phyloP scores from a whole-genome alignment of 2,888 invertebrate species.

The Leptarthrus brevirostris region DNA sequence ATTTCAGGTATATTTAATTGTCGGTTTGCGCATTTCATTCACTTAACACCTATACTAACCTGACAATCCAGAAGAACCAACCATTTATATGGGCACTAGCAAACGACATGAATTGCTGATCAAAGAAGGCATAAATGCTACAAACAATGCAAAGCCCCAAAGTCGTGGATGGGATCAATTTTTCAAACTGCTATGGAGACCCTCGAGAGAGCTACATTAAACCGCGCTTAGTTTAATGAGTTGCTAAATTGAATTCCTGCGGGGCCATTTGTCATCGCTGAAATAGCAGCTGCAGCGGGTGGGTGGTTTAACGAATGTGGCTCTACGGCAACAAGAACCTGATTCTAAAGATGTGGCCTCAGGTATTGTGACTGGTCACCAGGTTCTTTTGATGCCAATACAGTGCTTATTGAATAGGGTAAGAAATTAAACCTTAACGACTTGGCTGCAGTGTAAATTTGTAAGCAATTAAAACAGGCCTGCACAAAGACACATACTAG shows the following conservation, averaged over 20 bases:
- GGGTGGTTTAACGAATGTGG: slow-evolving; percentile 17
- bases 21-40: background rate
- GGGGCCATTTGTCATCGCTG: slow-evolving; percentile 49
- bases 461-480: background rate
- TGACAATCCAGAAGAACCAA: background rate
- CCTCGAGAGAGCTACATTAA: slow-evolving; percentile 34
- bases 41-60: slow-evolving; percentile 5
- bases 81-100: background rate
- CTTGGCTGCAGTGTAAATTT: background rate
- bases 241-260: slow-evolving; percentile 51
- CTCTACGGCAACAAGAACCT: background rate
- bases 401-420: background rate
- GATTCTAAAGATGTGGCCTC: background rate
- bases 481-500: too few species aligned
- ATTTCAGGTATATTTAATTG: slow-evolving; percentile 1
- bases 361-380: background rate
- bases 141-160: background rate
- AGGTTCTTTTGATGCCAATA: background rate
- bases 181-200: slow-evolving; percentile 9
- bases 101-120: background rate
- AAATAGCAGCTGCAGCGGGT: slow-evolving; percentile 39
- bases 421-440: background rate
- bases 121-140: background rate
- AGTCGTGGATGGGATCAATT: slow-evolving; percentile 44
- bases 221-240: slow-evolving; percentile 48